Evolutionary conservation across 2,797 vertebrate genomes (phyloP).

Genomic region (Antrozous pallidus): DNA sequence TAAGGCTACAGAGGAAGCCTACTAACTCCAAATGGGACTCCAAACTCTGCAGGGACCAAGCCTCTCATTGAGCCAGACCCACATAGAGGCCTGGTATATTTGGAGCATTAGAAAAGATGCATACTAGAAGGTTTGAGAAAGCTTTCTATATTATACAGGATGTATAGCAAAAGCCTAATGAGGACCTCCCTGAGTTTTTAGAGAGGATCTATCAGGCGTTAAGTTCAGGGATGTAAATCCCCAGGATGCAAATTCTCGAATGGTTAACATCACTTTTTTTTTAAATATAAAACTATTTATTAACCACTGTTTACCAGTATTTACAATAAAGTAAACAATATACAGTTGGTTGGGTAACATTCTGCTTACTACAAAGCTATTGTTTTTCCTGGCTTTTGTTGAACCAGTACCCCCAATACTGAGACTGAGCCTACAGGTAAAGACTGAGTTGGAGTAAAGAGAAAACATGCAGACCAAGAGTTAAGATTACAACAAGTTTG

Average conservation of each 20-base stretch:
- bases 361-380: too few relatives aligned
- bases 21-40: not conserved
- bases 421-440: too few relatives aligned
- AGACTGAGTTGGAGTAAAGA: too few relatives aligned
- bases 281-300: too few relatives aligned
- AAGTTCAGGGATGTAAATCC: not conserved
- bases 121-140: not conserved
- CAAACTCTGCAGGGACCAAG: not conserved
- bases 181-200: not conserved
- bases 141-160: not conserved
- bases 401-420: too few relatives aligned
- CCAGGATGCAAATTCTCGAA: not conserved
- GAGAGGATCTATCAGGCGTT: not conserved
- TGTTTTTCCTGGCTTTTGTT: too few relatives aligned
- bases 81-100: not conserved
- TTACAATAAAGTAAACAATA: too few relatives aligned
- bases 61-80: not conserved
- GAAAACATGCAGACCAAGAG: too few relatives aligned
- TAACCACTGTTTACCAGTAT: too few relatives aligned
- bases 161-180: not conserved
- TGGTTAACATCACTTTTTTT: not conserved
- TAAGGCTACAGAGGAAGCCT: not conserved
- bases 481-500: too few relatives aligned
- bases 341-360: too few relatives aligned
- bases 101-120: not conserved